Evolutionary conservation across 2,113 vertebrate species (phyloP).

Genomic region (Alces alces): DNA sequence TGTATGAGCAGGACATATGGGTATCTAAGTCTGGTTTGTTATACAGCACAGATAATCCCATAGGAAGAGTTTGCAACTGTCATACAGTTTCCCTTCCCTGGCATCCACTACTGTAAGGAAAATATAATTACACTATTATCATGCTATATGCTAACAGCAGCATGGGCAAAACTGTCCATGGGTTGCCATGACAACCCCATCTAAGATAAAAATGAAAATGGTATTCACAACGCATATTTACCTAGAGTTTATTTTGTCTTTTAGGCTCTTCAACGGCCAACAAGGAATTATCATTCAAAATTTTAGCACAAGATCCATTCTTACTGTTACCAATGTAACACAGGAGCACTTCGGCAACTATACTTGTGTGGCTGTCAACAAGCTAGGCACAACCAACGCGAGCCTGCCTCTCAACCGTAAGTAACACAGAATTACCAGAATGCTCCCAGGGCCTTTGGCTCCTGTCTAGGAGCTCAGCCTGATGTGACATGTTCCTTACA

Average conservation of each 20-base stretch:
- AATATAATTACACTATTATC: not conserved
- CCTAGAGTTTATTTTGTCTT: constrained; percentile 73
- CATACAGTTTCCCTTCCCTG: not conserved
- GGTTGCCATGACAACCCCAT: not conserved
- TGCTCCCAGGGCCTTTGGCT: not conserved
- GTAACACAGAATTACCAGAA: constrained; percentile 74
- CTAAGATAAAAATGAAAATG: not conserved
- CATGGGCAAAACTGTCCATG: not conserved
- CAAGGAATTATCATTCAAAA: constrained; percentile 97
- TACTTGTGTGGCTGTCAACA: constrained; percentile 97
- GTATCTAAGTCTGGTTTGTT: not conserved
- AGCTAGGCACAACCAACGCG: constrained; percentile 94
- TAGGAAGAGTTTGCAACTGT: not conserved
- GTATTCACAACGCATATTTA: constrained; percentile 54
- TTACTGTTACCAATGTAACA: constrained; percentile 97
- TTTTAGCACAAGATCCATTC: constrained; percentile 95
- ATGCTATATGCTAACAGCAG: fast-evolving
- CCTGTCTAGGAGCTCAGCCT: not conserved
- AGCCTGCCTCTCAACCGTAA: constrained; percentile 98
- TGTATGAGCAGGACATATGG: not conserved
- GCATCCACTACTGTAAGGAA: not conserved
- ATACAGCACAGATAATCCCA: not conserved
- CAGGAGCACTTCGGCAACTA: constrained; percentile 99
- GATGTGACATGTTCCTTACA: not conserved
- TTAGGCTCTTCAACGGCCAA: constrained; percentile 93